These are phyloP conservation scores for Caenorhabditis sp. DNA, from an alignment of 2,888 invertebrate species.

Conservation along the genomic window DNA sequence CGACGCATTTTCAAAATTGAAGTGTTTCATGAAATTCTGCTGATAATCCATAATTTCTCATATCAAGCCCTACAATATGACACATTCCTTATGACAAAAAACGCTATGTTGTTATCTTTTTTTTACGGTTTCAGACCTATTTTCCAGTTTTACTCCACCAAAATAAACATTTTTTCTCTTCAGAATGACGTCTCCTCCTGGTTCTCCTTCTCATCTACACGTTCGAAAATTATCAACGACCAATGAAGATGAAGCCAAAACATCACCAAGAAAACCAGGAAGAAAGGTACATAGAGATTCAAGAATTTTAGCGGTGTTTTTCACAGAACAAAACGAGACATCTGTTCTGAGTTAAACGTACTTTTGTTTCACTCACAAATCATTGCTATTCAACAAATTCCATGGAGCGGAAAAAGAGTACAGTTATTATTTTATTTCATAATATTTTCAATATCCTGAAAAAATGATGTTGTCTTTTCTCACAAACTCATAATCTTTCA, in stretches of 20 bases:
- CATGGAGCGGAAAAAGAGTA: not conserved
- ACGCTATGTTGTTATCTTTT: too few relatives aligned
- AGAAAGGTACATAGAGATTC: constrained; percentile 28
- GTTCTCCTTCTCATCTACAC: constrained; percentile 45
- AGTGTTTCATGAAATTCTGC: too few relatives aligned
- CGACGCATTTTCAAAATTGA: too few relatives aligned
- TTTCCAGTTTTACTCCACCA: too few relatives aligned
- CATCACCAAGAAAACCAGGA: constrained; percentile 39
- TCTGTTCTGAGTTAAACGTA: not conserved
- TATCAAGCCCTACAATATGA: too few relatives aligned
- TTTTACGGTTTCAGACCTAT: too few relatives aligned
- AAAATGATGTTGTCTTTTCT: not conserved
- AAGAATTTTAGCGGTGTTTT: constrained; percentile 3
- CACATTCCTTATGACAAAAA: too few relatives aligned
- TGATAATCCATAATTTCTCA: too few relatives aligned
- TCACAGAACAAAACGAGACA: not conserved
- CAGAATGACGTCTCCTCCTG: constrained; percentile 45
- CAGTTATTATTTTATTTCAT: not conserved
- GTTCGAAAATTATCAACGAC: constrained; percentile 42
- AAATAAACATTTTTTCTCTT: too few relatives aligned
- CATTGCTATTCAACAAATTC: not conserved
- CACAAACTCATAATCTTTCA: not conserved
- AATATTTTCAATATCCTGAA: not conserved
- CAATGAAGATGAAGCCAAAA: constrained; percentile 46
- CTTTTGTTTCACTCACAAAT: not conserved